These are phyloP conservation scores for Neomonachus schauinslandi DNA, from an alignment of 2,113 vertebrate species.

Conservation along the genomic window DNA sequence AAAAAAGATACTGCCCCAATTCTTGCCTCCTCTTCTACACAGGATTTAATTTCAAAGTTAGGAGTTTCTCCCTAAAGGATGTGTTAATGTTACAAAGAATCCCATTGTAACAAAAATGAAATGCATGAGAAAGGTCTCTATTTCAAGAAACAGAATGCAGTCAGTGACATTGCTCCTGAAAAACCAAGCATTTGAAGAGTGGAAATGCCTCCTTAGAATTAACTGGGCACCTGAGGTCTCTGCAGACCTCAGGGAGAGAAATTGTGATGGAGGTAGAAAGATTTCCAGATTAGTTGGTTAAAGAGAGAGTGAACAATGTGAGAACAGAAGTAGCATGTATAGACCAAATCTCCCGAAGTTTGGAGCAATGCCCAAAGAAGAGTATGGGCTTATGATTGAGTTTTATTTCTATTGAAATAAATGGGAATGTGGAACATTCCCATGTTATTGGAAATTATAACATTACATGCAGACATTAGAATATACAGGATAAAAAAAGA, in stretches of 20 bases:
- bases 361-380: neutral
- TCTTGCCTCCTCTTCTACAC: neutral
- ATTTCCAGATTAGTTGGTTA: neutral
- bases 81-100: neutral
- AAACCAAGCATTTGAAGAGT: neutral
- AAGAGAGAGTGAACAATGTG: neutral
- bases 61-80: neutral
- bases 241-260: neutral
- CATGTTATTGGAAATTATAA: neutral
- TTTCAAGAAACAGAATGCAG: neutral
- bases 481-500: neutral
- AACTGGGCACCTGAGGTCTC: neutral
- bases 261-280: neutral
- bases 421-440: neutral
- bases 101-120: neutral
- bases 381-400: neutral
- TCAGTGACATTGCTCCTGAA: neutral
- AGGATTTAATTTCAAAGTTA: neutral
- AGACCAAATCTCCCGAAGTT: neutral
- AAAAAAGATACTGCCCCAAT: neutral
- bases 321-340: neutral
- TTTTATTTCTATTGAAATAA: neutral
- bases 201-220: neutral
- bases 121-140: neutral
- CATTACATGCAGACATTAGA: neutral